Evolutionary conservation across 2,113 vertebrate genomes (phyloP), one percentile per base, ranked within the genome.

Genomic region (Mesitornis unicolor): DNA sequence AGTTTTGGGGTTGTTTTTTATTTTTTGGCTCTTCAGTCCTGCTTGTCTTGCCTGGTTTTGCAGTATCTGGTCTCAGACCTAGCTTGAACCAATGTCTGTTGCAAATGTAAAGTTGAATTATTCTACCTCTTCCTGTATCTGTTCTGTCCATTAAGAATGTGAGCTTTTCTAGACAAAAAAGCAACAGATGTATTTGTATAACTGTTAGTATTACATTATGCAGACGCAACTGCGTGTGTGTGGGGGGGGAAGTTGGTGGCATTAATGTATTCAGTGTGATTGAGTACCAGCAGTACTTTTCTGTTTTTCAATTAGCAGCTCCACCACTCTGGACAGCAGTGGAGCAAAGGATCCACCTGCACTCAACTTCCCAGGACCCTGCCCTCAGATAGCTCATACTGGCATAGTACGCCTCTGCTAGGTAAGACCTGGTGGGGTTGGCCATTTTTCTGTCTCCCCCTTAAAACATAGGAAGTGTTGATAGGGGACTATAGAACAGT

Each of bases 371-470:
- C 54, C 4, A 17, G 80, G 54, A 36, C 50, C 0, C 69, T 65
- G 45, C 28, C 22, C 14, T 78, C 0, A 0, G 20, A 16, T 50
- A 7, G 24, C 80, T 86, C 64, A 25, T 9, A 7, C 59, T 63
- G 79, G 75, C 18, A 2, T 31, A 28, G 31, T 17, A 86, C 90
- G 0, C 4, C 29, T 81, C 84, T 97, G 18, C 71, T 97, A 81
- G 96, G 95, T 97, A 95, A 95, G 95, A 40, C 20, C 33, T 59
- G 50, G 2, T 54, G 13, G 13, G 31, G 22, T 14, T 67, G 60
- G 21, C 2, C 1, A 2, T 3, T 38, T 43, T 43, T 57, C 13
- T 48, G 38, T 38, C 7, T 68, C 16, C 28, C 16, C 61, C 17
- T 45, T 78, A 31, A 84, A 67, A 57, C 6, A 29, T 0, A 42